Evolutionary conservation across 2,888 invertebrate genomes (phyloP).

Genomic region (Cantharis flavilabris): DNA sequence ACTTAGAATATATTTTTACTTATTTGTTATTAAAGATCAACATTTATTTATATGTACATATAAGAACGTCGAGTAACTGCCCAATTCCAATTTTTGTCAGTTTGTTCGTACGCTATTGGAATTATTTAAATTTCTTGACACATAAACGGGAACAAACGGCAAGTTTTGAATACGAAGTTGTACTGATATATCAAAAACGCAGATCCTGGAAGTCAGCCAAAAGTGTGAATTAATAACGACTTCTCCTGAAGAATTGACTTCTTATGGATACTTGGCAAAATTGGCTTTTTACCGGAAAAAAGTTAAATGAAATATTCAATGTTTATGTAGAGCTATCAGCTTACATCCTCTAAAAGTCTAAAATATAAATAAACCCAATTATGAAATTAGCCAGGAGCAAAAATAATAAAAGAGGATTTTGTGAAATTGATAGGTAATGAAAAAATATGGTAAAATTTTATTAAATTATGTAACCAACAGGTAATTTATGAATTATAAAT

Average conservation of each 20-base stretch:
- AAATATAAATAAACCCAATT: background rate
- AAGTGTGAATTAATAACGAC: background rate
- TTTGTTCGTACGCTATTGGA: background rate
- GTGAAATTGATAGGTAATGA: background rate
- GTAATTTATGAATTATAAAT: background rate
- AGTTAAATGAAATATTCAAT: background rate
- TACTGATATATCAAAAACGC: background rate
- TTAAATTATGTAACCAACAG: background rate
- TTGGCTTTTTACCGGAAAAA: background rate
- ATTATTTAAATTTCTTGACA: background rate
- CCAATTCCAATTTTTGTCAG: background rate
- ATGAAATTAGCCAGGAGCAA: background rate
- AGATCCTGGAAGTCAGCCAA: background rate
- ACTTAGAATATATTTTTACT: no score
- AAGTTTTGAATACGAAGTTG: background rate
- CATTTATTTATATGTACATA: no score
- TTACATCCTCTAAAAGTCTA: background rate
- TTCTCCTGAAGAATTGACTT: background rate
- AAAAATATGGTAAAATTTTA: background rate
- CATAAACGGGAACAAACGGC: background rate
- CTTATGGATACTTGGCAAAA: background rate
- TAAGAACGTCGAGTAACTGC: background rate
- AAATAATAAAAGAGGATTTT: background rate
- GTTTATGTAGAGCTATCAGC: background rate
- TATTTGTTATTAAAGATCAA: no score